Base-by-base conservation (phyloP, 1,140 invertebrate genomes). In the Cotesia vestalis region DNA sequence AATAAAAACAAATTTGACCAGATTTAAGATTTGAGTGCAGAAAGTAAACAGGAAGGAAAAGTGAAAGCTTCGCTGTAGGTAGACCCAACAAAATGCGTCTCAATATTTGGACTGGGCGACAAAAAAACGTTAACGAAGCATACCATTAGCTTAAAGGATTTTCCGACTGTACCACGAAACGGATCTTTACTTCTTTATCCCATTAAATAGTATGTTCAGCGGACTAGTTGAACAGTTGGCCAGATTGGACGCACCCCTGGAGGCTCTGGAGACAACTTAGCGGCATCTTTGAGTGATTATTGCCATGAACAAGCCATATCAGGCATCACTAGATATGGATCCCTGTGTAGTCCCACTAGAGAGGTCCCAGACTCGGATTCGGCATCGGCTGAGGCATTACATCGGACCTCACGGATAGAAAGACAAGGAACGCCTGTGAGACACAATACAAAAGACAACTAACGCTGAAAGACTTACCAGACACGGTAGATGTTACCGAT, bases 91-190 rank as follows among this genome's bases (percentile, higher is more conserved):
- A 68, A 51, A 46, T 46, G 6, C 59, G 57, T 60, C 55, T 67
- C 69, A 75, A 75, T 75, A 75, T 75, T 75, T 75, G 66, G 73
- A 75, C 73, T 75, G 38, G 27, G 27, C 20, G 17, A 75, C 71
- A 46, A 46, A 75, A 75, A 72, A 53, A 69, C 36, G 69, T 75
- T 72, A 75, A 72, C 73, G 69, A 75, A 75, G 63, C 69, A 63
- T 71, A 53, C 69, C 55, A 46, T 62, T 38, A 59, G 69, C 53
- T 71, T 71, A 53, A 17, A 67, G 57, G 57, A 59, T 59, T 59
- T 59, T 59, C 57, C 5, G 17, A 59, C 14, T 59, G 11, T 46
- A 27, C 57, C 57, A 59, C 57, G 14, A 59, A 59, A 3, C 17
- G 17, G 27, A 59, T 17, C 57, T 59, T 59, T 59, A 20, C 57